Conservation (phyloP, 2,113 vertebrate species). For the Pseudonaja textilis region DNA sequence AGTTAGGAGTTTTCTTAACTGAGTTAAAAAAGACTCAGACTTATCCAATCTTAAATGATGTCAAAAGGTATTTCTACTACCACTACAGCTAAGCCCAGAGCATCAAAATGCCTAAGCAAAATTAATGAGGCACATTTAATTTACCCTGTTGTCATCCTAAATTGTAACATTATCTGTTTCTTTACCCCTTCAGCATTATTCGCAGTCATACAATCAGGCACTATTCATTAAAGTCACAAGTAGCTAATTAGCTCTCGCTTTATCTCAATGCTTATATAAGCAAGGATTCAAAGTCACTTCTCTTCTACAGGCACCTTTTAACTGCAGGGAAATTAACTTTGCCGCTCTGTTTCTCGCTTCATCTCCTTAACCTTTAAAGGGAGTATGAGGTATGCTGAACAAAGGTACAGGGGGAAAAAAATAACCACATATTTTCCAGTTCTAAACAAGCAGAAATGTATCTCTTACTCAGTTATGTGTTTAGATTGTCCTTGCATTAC, state of each 20-base stretch:
- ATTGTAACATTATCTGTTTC: slow-evolving; percentile 8
- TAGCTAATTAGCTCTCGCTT: slow-evolving; percentile 54
- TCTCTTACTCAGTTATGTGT: neutral
- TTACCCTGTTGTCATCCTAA: slow-evolving; percentile 6
- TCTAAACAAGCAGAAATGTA: neutral
- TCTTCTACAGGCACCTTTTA: slow-evolving; percentile 5
- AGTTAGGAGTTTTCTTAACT: no score
- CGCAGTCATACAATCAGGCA: slow-evolving; percentile 8
- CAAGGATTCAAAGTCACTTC: slow-evolving; percentile 23
- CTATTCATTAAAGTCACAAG: slow-evolving; percentile 44
- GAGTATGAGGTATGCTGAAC: neutral
- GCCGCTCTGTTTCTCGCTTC: no score
- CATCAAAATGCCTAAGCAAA: slow-evolving; percentile 35
- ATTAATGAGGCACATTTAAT: slow-evolving; percentile 42
- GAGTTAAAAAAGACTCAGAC: slow-evolving; percentile 30
- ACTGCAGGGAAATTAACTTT: neutral
- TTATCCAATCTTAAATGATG: slow-evolving; percentile 13
- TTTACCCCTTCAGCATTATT: slow-evolving; percentile 11
- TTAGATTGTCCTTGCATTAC: neutral
- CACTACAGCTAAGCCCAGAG: slow-evolving; percentile 7
- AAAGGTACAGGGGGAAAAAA: neutral
- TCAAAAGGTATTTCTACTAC: slow-evolving; percentile 1
- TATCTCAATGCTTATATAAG: slow-evolving; percentile 42
- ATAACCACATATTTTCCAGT: neutral
- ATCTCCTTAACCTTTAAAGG: neutral